phyloP scores from a whole-genome alignment of 2,888 invertebrate species.

The Temnothorax rugatulus region DNA sequence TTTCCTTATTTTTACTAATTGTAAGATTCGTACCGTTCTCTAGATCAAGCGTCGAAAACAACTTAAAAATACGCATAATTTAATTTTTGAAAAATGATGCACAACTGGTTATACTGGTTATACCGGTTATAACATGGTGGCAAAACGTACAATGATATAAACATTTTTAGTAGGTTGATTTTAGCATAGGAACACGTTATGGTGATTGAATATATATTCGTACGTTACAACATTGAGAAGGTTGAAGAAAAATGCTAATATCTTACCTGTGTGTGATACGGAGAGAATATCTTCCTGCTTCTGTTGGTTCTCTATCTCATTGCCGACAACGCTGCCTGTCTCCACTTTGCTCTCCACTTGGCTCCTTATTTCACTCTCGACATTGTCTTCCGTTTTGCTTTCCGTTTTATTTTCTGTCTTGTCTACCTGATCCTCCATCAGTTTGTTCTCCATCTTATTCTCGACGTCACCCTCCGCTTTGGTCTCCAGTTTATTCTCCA shows the following conservation, averaged over 20 bases:
- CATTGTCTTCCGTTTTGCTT: neutral
- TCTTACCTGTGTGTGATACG: neutral
- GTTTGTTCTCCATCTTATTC: neutral
- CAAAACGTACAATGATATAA: neutral
- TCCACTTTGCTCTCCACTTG: neutral
- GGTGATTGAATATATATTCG: neutral
- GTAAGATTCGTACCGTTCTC: neutral
- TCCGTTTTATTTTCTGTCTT: neutral
- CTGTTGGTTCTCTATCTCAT: neutral
- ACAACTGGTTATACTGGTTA: conserved; percentile 8
- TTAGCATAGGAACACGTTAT: neutral
- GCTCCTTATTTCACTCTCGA: neutral
- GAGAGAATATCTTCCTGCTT: neutral
- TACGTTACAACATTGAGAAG: neutral
- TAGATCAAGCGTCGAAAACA: neutral
- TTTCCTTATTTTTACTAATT: neutral
- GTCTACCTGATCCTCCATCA: neutral
- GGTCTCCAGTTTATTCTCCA: neutral
- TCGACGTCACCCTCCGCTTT: too few species aligned
- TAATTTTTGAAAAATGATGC: neutral
- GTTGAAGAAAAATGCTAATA: neutral
- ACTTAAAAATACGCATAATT: neutral
- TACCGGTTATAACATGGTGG: neutral
- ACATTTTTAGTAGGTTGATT: neutral
- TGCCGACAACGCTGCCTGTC: neutral